These are phyloP conservation scores for Mola mola DNA, from an alignment of 2,113 vertebrate genomes.

Conservation along the genomic window DNA sequence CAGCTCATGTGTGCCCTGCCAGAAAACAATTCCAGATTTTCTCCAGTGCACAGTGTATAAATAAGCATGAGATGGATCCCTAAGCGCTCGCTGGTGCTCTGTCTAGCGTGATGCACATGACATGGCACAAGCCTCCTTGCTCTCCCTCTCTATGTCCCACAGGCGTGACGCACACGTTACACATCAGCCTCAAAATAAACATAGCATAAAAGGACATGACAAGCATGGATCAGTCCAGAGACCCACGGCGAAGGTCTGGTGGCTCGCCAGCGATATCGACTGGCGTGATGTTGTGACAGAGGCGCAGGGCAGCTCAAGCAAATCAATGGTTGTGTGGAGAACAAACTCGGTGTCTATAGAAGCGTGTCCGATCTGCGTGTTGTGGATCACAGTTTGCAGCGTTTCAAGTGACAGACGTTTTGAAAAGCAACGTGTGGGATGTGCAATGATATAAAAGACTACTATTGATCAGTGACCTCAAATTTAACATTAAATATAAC, in stretches of 20 bases:
- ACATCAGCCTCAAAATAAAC: slow-evolving; percentile 52
- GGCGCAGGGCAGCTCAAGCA: slow-evolving; percentile 12
- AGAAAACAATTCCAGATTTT: slow-evolving; percentile 3
- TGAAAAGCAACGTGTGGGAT: slow-evolving; percentile 1
- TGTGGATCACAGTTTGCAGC: slow-evolving; percentile 14
- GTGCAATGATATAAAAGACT: neutral
- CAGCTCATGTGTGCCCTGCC: neutral
- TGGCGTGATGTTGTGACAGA: slow-evolving; percentile 35
- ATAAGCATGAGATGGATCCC: slow-evolving; percentile 27
- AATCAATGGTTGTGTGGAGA: slow-evolving; percentile 29
- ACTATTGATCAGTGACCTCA: neutral
- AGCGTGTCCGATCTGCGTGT: slow-evolving; percentile 32
- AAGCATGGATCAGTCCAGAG: slow-evolving; percentile 35
- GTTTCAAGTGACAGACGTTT: slow-evolving; percentile 16
- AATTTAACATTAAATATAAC: neutral
- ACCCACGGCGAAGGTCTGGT: slow-evolving; percentile 7
- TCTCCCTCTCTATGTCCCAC: slow-evolving; percentile 37
- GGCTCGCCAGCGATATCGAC: slow-evolving; percentile 40
- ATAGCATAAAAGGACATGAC: slow-evolving; percentile 43
- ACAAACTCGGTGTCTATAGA: slow-evolving; percentile 4
- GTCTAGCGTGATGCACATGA: slow-evolving; percentile 47
- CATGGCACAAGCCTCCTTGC: slow-evolving; percentile 37
- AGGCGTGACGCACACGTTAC: slow-evolving; percentile 47
- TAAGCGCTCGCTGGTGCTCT: slow-evolving; percentile 32
- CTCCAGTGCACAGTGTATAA: slow-evolving; percentile 13